Evolutionary conservation across 2,113 vertebrate genomes (phyloP).

Genomic region (Falco punctatus): DNA sequence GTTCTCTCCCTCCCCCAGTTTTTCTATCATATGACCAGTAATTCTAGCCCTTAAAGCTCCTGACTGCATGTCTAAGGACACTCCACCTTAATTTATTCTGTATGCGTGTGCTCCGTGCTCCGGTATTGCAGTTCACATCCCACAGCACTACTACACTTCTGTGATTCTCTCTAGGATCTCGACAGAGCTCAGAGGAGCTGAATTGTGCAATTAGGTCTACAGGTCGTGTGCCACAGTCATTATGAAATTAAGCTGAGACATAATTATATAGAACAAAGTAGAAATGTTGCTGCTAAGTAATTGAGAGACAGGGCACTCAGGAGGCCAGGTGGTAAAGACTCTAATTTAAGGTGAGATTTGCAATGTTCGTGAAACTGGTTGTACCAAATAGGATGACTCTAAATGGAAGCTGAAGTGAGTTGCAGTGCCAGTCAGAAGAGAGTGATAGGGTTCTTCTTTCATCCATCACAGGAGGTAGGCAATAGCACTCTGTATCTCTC

Average conservation of each 20-base stretch:
- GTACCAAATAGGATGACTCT: not conserved
- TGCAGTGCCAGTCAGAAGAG: not conserved
- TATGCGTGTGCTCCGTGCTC: not conserved
- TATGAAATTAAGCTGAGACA: constrained; percentile 1
- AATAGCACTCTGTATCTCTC: not conserved
- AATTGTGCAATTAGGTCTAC: not conserved
- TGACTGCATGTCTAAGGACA: not conserved
- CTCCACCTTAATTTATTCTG: not conserved
- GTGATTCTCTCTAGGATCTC: not conserved
- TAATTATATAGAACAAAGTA: not conserved
- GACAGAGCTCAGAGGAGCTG: not conserved
- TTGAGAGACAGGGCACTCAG: not conserved
- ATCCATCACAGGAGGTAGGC: not conserved
- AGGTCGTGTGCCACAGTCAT: not conserved
- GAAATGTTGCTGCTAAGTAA: not conserved
- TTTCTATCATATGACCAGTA: not conserved
- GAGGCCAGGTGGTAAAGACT: not conserved
- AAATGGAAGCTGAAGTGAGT: not conserved
- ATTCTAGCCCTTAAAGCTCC: not conserved
- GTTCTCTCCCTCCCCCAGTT: not conserved
- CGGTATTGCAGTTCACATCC: not conserved
- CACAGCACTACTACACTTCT: not conserved
- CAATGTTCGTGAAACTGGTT: not conserved
- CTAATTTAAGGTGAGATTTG: not conserved
- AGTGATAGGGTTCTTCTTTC: not conserved